These are phyloP conservation scores for Lochmaea capreae DNA, from an alignment of 2,888 invertebrate genomes.

Conservation along the genomic window DNA sequence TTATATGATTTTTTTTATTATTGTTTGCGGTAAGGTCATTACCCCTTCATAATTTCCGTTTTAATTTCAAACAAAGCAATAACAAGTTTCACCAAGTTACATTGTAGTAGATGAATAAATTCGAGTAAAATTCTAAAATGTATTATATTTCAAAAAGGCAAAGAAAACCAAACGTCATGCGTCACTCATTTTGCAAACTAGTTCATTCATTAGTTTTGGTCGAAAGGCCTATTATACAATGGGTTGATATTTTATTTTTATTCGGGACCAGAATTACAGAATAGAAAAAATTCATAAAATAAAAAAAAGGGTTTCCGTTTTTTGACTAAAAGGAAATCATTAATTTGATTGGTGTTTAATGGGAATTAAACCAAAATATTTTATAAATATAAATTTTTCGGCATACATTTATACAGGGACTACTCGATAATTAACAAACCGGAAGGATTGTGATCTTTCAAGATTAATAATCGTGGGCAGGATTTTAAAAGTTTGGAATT, in stretches of 20 bases:
- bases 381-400: too few species aligned
- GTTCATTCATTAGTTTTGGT: not conserved
- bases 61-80: slow-evolving; percentile 1
- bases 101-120: not conserved
- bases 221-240: not conserved
- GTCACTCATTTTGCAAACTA: not conserved
- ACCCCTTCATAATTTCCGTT: not conserved
- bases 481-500: too few species aligned
- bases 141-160: not conserved
- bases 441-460: too few species aligned
- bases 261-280: not conserved
- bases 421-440: too few species aligned
- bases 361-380: too few species aligned
- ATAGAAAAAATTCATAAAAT: too few species aligned
- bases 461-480: too few species aligned
- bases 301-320: too few species aligned
- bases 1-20: not conserved
- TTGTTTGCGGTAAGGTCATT: not conserved
- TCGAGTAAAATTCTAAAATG: not conserved
- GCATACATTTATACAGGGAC: too few species aligned
- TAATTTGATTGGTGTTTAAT: too few species aligned
- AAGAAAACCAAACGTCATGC: not conserved
- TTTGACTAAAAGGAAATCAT: too few species aligned
- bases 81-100: not conserved
- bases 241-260: not conserved